These are phyloP conservation scores for Passer domesticus DNA, from an alignment of 2,113 vertebrate species.

Conservation along the genomic window DNA sequence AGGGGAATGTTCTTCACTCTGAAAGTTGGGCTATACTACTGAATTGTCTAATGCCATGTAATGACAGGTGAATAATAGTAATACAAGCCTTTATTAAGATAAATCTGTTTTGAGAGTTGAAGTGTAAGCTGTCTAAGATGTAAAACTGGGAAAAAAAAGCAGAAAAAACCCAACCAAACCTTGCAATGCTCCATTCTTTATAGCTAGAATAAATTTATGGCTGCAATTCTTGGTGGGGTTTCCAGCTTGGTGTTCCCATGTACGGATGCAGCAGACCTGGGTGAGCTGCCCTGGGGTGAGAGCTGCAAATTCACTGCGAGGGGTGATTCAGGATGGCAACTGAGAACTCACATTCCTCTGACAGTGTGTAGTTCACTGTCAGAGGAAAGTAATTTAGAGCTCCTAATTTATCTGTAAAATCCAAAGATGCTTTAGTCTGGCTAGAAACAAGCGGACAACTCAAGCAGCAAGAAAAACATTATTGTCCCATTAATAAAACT, in stretches of 20 bases:
- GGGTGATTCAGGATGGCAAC: neutral
- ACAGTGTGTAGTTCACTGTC: neutral
- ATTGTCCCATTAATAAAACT: conserved; percentile 56
- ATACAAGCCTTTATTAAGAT: conserved; percentile 72
- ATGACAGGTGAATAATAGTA: conserved; percentile 76
- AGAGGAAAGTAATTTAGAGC: neutral
- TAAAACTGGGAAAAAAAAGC: neutral
- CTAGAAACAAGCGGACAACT: conserved; percentile 16
- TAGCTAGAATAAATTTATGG: neutral
- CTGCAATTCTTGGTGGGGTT: neutral
- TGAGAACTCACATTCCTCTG: neutral
- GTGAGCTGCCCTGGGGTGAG: neutral
- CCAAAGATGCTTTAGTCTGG: neutral
- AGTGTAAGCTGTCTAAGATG: conserved; percentile 62
- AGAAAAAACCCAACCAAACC: neutral
- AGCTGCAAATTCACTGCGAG: neutral
- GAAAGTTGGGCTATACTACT: conserved; percentile 44
- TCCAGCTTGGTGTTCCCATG: neutral
- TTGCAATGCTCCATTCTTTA: neutral
- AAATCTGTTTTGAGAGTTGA: conserved; percentile 71
- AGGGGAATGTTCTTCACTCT: conserved; percentile 38
- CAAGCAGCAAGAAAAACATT: conserved; percentile 43
- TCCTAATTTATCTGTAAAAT: neutral
- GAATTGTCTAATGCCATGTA: conserved; percentile 72
- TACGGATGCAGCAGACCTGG: accelerated